A percentile compares a stretch with the other conserved stretches of the same genome.
These are phyloP conservation scores for Drosophila macrospina DNA, from an alignment of 2,888 invertebrate species.

Conservation along the genomic window DNA sequence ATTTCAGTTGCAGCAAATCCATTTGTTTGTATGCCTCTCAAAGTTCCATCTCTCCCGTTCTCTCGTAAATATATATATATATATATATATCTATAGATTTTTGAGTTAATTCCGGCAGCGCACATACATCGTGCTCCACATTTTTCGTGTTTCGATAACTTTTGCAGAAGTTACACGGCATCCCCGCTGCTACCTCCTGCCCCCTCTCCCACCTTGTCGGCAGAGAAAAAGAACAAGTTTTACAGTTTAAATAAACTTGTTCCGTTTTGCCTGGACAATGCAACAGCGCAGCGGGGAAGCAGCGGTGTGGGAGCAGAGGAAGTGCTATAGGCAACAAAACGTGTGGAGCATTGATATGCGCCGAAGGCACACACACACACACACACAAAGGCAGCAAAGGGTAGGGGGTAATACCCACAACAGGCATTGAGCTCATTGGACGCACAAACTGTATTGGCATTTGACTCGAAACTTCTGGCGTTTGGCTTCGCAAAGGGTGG, in stretches of 20 bases:
- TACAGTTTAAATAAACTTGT: conserved; percentile 80
- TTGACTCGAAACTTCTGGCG: conserved; percentile 78
- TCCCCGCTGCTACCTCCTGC: not conserved
- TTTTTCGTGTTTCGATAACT: conserved; percentile 72
- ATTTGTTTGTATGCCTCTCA: conserved; percentile 14
- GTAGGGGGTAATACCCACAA: conserved; percentile 28
- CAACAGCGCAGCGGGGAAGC: conserved; percentile 42
- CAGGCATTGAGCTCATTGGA: conserved; percentile 57
- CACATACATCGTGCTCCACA: conserved; percentile 40
- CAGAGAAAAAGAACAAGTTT: conserved; percentile 57
- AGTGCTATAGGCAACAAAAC: conserved; percentile 45
- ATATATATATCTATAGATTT: conserved; percentile 18
- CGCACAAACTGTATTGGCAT: conserved; percentile 76
- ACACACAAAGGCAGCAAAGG: not conserved
- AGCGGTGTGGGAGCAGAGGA: not conserved
- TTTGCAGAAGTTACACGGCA: conserved; percentile 51
- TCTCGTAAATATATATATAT: conserved; percentile 18
- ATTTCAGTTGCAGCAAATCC: conserved; percentile 30
- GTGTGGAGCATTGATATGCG: conserved; percentile 74
- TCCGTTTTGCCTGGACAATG: conserved; percentile 70
- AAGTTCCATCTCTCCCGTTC: conserved; percentile 32
- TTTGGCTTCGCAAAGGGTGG: conserved; percentile 18
- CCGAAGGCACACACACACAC: conserved; percentile 47
- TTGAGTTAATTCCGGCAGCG: conserved; percentile 40
- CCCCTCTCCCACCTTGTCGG: not conserved